Percentiles rank a stretch among this genome's conserved stretches.
Conservation (phyloP, 1,140 invertebrate species). For the Penaeus indicus region DNA sequence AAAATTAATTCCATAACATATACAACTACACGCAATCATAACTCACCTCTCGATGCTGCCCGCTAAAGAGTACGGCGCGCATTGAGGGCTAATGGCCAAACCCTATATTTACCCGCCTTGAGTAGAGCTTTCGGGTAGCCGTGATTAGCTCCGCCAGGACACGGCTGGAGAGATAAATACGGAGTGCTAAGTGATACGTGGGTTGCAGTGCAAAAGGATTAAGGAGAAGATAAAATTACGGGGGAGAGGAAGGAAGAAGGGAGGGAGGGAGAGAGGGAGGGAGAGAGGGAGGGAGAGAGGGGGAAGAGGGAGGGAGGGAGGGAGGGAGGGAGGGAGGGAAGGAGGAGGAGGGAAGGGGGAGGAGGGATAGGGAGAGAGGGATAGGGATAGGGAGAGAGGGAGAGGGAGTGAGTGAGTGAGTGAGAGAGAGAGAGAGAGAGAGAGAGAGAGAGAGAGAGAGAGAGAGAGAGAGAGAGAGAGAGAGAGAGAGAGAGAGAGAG, state of each 20-base stretch:
- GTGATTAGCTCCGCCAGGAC: too few species aligned
- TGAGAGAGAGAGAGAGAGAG: not conserved
- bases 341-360: not conserved
- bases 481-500: not conserved
- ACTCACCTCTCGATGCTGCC: too few species aligned
- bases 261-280: not conserved
- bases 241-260: not conserved
- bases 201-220: too few species aligned
- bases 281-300: not conserved
- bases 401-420: not conserved
- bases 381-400: not conserved
- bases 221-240: too few species aligned
- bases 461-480: not conserved
- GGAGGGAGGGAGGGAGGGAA: not conserved
- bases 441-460: not conserved
- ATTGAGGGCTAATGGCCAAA: too few species aligned
- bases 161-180: too few species aligned
- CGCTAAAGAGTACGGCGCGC: too few species aligned
- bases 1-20: too few species aligned
- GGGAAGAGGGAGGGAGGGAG: not conserved
- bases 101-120: too few species aligned
- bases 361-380: not conserved
- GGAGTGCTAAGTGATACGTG: too few species aligned
- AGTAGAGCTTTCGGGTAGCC: too few species aligned
- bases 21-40: too few species aligned